Evolutionary conservation across 2,113 vertebrate genomes (phyloP), one percentile per base, ranked within the genome.

Genomic region (Rhinoderma darwinii): DNA sequence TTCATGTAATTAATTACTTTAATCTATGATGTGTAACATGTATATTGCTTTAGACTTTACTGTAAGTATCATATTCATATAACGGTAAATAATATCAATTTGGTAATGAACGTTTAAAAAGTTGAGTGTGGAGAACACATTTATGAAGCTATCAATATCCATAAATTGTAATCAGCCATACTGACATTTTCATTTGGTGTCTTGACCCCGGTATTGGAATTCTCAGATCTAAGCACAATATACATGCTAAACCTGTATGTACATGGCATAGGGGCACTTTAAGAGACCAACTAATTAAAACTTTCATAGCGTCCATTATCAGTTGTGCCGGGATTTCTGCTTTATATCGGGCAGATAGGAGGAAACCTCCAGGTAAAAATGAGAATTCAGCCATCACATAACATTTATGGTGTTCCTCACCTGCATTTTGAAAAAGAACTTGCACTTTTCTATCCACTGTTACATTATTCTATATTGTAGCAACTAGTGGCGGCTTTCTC

Each of bases 161-260:
- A 27, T 59, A 61, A 80, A 59, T 41, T 43, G 35, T 41, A 39
- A 39, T 81, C 41, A 56, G 35, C 25, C 15, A 32, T 43, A 79
- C 20, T 51, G 84, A 79, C 84, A 41, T 77, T 68, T 86, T 79
- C 50, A 70, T 86, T 68, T 63, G 44, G 4, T 79, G 59, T 32
- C 61, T 22, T 79, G 43, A 86, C 84, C 84, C 44, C 18, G 35
- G 27, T 54, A 39, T 79, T 79, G 20, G n/a, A 70, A 54, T 20
- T 54, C 27, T 25, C 43, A 50, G 20, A 47, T 37, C 32, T 79
- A 70, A 61, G 70, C 41, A 66, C 27, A 77, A 44, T 14, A 51
- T n/a, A 68, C 20, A 17, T 47, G 22, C 51, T 59, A 37, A 72
- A 70, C 51, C 4, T 68, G 68, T n/a, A 39, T 7, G 22, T 35